These are phyloP conservation scores for Heliconius ismenius DNA, from an alignment of 2,888 invertebrate species.

Conservation along the genomic window DNA sequence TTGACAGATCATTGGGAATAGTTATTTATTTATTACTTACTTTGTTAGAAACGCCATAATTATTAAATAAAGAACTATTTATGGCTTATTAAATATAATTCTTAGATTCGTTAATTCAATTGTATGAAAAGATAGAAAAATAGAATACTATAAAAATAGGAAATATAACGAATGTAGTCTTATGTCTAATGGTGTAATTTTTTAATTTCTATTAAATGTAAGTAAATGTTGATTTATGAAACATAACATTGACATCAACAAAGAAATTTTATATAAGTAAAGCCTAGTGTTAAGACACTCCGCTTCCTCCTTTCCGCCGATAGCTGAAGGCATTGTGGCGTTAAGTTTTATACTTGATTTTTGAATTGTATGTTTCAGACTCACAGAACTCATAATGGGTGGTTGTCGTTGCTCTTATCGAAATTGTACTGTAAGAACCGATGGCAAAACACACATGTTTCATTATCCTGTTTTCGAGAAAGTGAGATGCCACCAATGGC, in stretches of 20 bases:
- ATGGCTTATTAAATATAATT: neutral
- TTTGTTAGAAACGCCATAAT: too few species aligned
- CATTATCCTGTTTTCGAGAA: slow-evolving; percentile 84
- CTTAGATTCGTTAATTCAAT: neutral
- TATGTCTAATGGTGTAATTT: neutral
- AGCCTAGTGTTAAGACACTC: too few species aligned
- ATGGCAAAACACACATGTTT: slow-evolving; percentile 81
- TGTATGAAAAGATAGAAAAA: neutral
- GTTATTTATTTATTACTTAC: neutral
- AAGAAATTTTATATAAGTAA: neutral
- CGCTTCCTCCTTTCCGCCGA: too few species aligned
- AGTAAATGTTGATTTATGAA: neutral
- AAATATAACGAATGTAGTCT: neutral
- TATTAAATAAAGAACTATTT: too few species aligned
- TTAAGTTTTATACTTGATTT: neutral
- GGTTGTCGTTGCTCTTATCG: slow-evolving; percentile 83
- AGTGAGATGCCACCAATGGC: slow-evolving; percentile 82
- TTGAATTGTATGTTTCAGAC: neutral
- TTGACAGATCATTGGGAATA: neutral
- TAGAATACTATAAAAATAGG: too few species aligned
- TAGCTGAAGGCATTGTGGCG: too few species aligned
- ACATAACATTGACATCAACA: neutral
- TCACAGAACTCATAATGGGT: slow-evolving; percentile 68
- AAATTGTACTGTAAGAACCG: slow-evolving; percentile 77
- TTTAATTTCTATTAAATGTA: neutral